Conservation (phyloP, 2,113 vertebrate genomes). For the Seriola aureovittata region DNA sequence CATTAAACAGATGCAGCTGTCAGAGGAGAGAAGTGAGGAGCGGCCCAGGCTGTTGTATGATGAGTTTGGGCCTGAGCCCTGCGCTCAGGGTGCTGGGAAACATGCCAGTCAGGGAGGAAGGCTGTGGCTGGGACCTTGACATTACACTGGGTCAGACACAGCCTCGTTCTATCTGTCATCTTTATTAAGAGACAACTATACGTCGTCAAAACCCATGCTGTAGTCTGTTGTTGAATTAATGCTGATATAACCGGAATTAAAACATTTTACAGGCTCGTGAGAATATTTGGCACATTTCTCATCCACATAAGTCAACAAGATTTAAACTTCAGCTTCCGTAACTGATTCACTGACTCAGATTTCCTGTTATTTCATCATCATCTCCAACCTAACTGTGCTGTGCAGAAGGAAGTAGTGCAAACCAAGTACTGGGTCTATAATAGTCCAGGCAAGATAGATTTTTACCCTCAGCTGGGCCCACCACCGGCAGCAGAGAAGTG, state of each 20-base stretch:
- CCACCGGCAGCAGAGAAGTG: constrained; percentile 57
- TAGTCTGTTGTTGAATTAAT: constrained; percentile 12
- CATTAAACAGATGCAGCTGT: constrained; percentile 80
- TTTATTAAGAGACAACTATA: constrained; percentile 16
- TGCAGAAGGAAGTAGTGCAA: constrained; percentile 15
- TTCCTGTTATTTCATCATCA: constrained; percentile 47
- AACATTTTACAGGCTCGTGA: not conserved
- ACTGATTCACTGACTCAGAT: not conserved
- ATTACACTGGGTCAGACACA: not conserved
- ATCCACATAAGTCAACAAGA: not conserved
- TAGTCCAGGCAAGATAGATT: constrained; percentile 23
- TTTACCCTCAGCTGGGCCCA: constrained; percentile 59
- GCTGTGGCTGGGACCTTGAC: constrained; percentile 13
- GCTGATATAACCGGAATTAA: not conserved
- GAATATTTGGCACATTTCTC: not conserved
- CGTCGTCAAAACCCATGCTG: not conserved
- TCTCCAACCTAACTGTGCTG: not conserved
- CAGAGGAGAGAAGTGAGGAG: constrained; percentile 52
- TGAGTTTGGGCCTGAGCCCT: constrained; percentile 48
- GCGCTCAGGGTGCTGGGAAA: constrained; percentile 41
- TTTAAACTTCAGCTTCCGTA: constrained; percentile 16
- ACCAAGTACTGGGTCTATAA: constrained; percentile 9
- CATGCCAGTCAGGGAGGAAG: constrained; percentile 32
- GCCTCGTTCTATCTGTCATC: constrained; percentile 24
- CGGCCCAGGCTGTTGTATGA: constrained; percentile 54